Evolutionary conservation across 2,797 vertebrate species (phyloP).

Genomic region (Phalanger gymnotis): DNA sequence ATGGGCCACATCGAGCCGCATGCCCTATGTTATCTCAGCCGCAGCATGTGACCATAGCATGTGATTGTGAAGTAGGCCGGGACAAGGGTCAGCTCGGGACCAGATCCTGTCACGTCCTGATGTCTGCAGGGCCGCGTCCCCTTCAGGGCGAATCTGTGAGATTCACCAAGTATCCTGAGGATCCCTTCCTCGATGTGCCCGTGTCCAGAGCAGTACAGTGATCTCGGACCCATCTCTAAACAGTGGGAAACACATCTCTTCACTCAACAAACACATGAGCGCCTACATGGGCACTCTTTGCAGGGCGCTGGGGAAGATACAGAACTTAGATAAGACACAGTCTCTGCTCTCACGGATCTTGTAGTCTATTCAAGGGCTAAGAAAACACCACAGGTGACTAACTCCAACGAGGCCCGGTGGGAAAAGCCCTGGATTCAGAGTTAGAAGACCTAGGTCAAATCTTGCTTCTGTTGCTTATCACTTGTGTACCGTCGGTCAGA

Average conservation of each 20-base stretch:
- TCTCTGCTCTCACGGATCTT: not conserved
- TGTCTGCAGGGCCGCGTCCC: too few relatives aligned
- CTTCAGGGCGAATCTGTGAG: not conserved
- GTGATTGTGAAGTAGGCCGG: not conserved
- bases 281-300: not conserved
- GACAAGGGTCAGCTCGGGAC: too few relatives aligned
- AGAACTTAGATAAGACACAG: not conserved
- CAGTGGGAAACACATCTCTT: not conserved
- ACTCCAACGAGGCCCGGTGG: not conserved
- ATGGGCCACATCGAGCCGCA: not conserved
- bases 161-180: not conserved
- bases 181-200: not conserved
- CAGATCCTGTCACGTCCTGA: too few relatives aligned
- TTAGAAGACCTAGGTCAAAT: not conserved
- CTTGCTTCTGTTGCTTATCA: not conserved
- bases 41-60: not conserved
- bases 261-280: too few relatives aligned
- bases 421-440: not conserved
- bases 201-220: not conserved
- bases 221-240: not conserved
- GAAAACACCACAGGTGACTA: not conserved
- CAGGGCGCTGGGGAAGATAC: not conserved
- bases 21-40: too few relatives aligned
- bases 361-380: not conserved
- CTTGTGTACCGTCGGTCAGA: not conserved